These are phyloP conservation scores for Nephotettix cincticeps DNA, from an alignment of 1,140 invertebrate species.

Conservation along the genomic window DNA sequence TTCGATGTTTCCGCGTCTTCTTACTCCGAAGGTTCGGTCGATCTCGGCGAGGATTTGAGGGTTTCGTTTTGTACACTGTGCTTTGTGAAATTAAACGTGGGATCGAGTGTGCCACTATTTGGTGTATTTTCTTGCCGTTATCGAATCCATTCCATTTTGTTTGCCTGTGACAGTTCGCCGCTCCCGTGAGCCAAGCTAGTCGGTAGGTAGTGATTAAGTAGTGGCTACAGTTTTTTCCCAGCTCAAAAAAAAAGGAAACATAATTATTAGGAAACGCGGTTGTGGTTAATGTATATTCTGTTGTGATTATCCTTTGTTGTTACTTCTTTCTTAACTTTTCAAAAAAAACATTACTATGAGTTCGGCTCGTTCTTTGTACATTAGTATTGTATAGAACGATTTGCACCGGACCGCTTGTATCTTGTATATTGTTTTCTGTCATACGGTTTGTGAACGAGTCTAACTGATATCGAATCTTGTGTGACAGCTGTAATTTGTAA, in stretches of 20 bases:
- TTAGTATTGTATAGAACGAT: not conserved
- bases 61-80: slow-evolving; percentile 8
- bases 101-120: slow-evolving; percentile 16
- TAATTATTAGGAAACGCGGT: not conserved
- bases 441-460: too few species aligned
- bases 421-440: too few species aligned
- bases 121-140: not conserved
- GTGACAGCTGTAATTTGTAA: not conserved
- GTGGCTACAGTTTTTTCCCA: not conserved
- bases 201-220: slow-evolving; percentile 19
- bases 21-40: not conserved
- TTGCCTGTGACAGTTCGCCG: not conserved
- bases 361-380: not conserved
- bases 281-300: slow-evolving; percentile 22
- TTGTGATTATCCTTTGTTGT: slow-evolving; percentile 9
- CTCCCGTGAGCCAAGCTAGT: not conserved
- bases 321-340: not conserved
- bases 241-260: not conserved
- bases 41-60: not conserved
- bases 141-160: slow-evolving; percentile 13
- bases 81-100: slow-evolving; percentile 14
- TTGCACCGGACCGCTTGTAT: too few species aligned
- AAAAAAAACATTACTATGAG: not conserved
- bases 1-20: not conserved
- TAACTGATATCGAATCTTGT: not conserved